phyloP scores from a whole-genome alignment of 2,797 vertebrate genomes.

The Adelosebastes latens region DNA sequence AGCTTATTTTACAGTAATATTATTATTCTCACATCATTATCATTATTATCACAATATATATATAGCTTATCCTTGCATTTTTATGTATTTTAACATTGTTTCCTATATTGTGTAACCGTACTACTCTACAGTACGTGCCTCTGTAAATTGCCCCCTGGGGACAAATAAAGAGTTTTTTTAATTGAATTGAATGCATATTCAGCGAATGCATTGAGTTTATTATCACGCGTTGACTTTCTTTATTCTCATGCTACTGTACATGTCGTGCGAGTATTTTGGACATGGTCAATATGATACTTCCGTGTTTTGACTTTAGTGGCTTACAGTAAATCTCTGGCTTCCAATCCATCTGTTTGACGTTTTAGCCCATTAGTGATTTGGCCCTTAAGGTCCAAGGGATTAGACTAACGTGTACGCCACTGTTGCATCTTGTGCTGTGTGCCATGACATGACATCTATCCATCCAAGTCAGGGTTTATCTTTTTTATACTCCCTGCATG shows the following conservation, averaged over 20 bases:
- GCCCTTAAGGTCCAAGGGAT: constrained; percentile 22
- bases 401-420: background rate
- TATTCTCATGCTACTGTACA: background rate
- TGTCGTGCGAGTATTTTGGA: background rate
- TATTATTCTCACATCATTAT: background rate
- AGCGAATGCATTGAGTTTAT: background rate
- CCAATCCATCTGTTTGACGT: constrained; percentile 27
- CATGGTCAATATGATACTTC: background rate
- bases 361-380: constrained; percentile 27
- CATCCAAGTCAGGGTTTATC: constrained; percentile 16
- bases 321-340: constrained; percentile 21
- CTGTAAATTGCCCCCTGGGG: background rate
- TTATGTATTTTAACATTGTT: background rate
- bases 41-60: background rate
- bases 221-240: background rate
- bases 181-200: background rate
- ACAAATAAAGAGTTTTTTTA: background rate
- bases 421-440: constrained; percentile 10
- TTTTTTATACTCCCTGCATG: constrained; percentile 4
- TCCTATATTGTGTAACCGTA: background rate
- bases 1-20: background rate
- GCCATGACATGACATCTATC: constrained; percentile 31
- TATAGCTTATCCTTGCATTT: background rate
- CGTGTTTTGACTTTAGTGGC: background rate
- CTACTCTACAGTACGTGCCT: background rate